Base-by-base conservation (phyloP, 2,888 invertebrate genomes). In the Xestia sexstrigata region DNA sequence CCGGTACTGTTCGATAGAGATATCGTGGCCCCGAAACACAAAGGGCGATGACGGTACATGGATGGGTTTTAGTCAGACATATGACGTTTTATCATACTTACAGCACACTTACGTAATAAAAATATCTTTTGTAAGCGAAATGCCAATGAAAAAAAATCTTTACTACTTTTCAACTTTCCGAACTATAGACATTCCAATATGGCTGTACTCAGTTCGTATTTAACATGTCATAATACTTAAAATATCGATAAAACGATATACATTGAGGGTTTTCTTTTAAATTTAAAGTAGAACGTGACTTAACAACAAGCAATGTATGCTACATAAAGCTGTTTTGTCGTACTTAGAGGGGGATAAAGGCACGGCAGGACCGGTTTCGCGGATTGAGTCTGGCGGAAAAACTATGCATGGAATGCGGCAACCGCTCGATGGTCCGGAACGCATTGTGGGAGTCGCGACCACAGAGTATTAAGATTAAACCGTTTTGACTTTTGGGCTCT, bases 391-490 rank as follows among this genome's bases (percentile, higher is more conserved):
- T 87, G 90, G 91, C 91, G 89, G 91, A 90, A 91, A 91, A 90
- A 90, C 67, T 88, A 91, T 92, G 86, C 81, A 73, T 87, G 91
- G 92, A 92, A 92, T 92, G 91, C 86, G 82, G 84, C 84, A 87
- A 86, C 79, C 84, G 87, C 80, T 72, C 60, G 72, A 55, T 76
- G 75, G 87, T 91, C 92, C 88, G 88, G 78, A 82, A 47, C 76
- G 62, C 39, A 70, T 0, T 74, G 15, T 70, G 23, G 26, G 58
- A 65, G 60, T 35, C 0, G 0, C 1, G 7, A 42, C 45, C 65
- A 83, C 72, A 79, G 82, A 66, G 71, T 55, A 74, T 26, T 15
- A 65, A 52, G 20, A 45, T 26, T 62, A 47, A 11, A 39, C 35
- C 2, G 0, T 58, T 71, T 65, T 55, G 17, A 60, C n/a, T n/a